Conservation (phyloP, 1,140 invertebrate species). For the Drosophila eugracilis region DNA sequence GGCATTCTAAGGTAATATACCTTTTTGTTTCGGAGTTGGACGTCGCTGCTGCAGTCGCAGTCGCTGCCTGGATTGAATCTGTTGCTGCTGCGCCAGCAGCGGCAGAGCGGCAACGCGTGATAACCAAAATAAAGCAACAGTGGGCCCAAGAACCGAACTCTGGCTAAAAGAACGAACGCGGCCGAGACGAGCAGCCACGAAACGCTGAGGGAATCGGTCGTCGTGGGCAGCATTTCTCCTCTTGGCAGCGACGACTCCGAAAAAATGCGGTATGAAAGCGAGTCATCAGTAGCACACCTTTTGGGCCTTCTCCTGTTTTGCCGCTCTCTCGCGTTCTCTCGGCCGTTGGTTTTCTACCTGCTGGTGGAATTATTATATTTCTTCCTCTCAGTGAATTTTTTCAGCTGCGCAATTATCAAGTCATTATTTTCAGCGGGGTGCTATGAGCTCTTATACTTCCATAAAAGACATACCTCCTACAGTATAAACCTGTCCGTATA, state of each 20-base stretch:
- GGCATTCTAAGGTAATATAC: constrained; percentile 85
- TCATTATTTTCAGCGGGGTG: constrained; percentile 23
- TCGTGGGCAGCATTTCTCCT: constrained; percentile 69
- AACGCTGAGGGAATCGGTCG: constrained; percentile 17
- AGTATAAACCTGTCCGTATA: constrained; percentile 33
- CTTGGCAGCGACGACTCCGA: constrained; percentile 62
- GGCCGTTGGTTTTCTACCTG: constrained; percentile 69
- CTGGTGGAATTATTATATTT: constrained; percentile 37
- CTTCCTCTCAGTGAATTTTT: constrained; percentile 38
- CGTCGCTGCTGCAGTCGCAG: constrained; percentile 34
- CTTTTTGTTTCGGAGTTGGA: constrained; percentile 84
- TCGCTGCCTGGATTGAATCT: constrained; percentile 67
- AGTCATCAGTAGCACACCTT: constrained; percentile 69
- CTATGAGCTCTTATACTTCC: constrained; percentile 24
- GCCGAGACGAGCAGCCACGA: constrained; percentile 34
- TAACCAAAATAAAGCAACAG: constrained; percentile 84
- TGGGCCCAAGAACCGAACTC: constrained; percentile 70
- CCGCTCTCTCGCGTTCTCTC: constrained; percentile 38
- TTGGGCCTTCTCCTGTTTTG: constrained; percentile 20
- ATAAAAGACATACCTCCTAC: neutral
- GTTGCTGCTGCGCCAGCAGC: constrained; percentile 74
- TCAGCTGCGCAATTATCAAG: constrained; percentile 76
- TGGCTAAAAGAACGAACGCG: constrained; percentile 37
- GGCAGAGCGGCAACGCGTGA: constrained; percentile 44
- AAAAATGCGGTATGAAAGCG: constrained; percentile 14